Evolutionary conservation across 2,113 vertebrate genomes (phyloP).

Genomic region (Sinocyclocheilus anshuiensis): DNA sequence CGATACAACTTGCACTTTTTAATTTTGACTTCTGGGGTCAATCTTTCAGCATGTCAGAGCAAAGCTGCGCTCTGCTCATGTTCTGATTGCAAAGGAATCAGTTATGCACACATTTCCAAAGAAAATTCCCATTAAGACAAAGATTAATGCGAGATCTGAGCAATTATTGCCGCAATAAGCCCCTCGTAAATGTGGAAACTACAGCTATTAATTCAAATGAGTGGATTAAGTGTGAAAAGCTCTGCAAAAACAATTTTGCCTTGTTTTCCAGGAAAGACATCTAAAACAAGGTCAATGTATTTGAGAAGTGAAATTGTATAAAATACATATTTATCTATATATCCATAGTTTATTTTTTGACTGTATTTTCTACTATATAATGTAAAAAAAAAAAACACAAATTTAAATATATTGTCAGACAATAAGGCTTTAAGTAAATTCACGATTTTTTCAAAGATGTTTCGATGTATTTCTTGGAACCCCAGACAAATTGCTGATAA

Average conservation of each 20-base stretch:
- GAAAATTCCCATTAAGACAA: conserved; percentile 9
- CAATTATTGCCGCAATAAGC: conserved; percentile 52
- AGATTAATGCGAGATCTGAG: conserved; percentile 14
- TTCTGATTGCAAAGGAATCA: conserved; percentile 44
- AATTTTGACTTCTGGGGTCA: conserved; percentile 44
- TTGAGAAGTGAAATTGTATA: not conserved
- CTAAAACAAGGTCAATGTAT: not conserved
- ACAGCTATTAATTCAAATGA: conserved; percentile 41
- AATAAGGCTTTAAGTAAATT: not conserved
- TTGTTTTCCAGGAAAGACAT: not conserved
- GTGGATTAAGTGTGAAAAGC: conserved; percentile 48
- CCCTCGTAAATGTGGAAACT: conserved; percentile 36
- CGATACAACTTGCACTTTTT: conserved; percentile 6
- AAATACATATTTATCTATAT: not conserved
- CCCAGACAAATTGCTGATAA: not conserved
- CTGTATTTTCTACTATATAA: not conserved
- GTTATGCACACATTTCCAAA: conserved; percentile 32
- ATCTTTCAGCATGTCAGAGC: conserved; percentile 39
- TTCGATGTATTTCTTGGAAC: too few species aligned
- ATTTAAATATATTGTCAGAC: not conserved
- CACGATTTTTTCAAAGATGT: not conserved
- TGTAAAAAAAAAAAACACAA: not conserved
- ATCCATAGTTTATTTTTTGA: not conserved
- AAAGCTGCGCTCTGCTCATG: conserved; percentile 23
- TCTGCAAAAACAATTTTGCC: not conserved